Base-by-base conservation (phyloP, 1,140 invertebrate genomes). In the Euura saliciscinereae region DNA sequence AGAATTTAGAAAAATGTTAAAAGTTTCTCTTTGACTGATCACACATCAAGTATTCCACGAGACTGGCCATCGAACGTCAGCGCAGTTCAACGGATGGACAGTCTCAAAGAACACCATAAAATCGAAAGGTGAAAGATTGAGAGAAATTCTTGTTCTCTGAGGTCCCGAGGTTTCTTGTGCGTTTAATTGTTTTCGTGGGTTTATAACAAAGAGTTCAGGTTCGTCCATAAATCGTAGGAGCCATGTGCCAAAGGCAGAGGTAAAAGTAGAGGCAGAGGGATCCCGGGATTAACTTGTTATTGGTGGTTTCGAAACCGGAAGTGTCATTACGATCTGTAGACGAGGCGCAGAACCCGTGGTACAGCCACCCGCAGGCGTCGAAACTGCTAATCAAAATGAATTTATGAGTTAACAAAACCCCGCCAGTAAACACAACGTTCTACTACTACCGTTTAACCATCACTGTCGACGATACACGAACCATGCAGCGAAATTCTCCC, bases 291-390 rank as follows among this genome's bases (percentile, higher is more conserved):
- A 76, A 76, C 69, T 73, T 43, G 1, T 44, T 11, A 67, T 67
- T 5, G 10, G n/a, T 4, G 65, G 68, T 75, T 74, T 67, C 75
- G 75, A 76, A 75, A 76, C 73, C 73, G 75, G 75, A 75, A 75
- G 71, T 51, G 44, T 69, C 59, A 76, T 75, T 73, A 76, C 74
- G 74, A 76, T 75, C 68, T 68, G 65, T 7, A 71, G 71, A 75
- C 71, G 74, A 75, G 70, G 68, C 66, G 6, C 68, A 76, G 74
- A 75, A 73, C 71, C 71, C 73, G 68, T 67, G 6, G 64, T 72
- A 71, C 70, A 73, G 70, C 73, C 13, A 51, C 65, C 68, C 45
- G 10, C 67, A 46, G 44, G 67, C 69, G 45, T 69, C 70, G 72
- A 75, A 76, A 73, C 71, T 8, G 59, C 74, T 73, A 76, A 76